Evolutionary conservation across 2,888 invertebrate species (phyloP), one percentile per base, ranked within the genome.

Genomic region (Orthonevra nobilis): DNA sequence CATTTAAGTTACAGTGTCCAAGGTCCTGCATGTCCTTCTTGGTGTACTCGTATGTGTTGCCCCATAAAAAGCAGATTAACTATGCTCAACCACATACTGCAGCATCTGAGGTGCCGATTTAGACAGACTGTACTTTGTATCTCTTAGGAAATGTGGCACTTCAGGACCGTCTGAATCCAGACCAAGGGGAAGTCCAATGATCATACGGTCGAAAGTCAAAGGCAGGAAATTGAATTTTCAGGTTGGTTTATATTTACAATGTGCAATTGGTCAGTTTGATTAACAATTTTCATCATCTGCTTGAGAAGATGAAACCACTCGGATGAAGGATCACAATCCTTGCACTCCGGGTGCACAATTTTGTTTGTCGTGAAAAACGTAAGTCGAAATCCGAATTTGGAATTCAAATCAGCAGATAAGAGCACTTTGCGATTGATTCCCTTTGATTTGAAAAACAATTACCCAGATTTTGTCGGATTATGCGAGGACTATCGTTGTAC

Each of bases 1-100:
- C 77, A 66, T 77, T 77, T 60, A 52, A 77, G 77, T 72, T 54
- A 64, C 52, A 72, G 72, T 77, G 77, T 58, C 38, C 23, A 46
- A 64, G 77, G 52, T 44, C 58, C 42, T 48, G 3, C 36, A 19
- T 12, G 10, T 20, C 28, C 7, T 19, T 14, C 10, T 60, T 17
- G 12, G 15, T 44, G 23, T 42, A 28, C 23, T 23, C 23, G 10
- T 30, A 17, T 28, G 9, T 15, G n/a, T n/a, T 74, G 40, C 36
- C 40, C 52, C 46, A 52, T 50, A 58, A 72, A 77, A 66, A 66
- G 44, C 26, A 64, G 58, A 64, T 77, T 66, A 66, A 72, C 70
- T 58, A 20, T 58, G n/a, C 58, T 58, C 19, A 20, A 20, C 44
- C 64, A 64, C 64, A 72, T 72, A 60, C 72, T 77, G 52, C 32